A percentile compares a stretch with the other conserved stretches of the same genome.
Evolutionary conservation across 2,888 invertebrate species (phyloP).

Genomic region (Phrixothrix hirtus): DNA sequence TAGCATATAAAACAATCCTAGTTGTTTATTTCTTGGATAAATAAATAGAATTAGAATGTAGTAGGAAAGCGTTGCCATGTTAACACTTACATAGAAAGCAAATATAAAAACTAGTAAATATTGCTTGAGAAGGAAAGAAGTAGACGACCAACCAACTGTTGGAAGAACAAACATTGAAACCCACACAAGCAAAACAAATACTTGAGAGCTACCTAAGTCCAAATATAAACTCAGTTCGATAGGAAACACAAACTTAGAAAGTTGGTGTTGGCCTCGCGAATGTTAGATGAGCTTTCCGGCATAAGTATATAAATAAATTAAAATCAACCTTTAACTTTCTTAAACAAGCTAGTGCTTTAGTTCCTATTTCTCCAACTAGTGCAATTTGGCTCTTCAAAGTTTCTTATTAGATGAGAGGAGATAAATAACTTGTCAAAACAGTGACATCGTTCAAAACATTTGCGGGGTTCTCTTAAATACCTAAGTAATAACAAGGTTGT

Average conservation of each 20-base stretch:
- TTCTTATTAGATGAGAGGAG: too few species aligned
- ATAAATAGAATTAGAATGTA: too few species aligned
- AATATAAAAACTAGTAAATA: constrained; percentile 13
- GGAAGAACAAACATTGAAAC: constrained; percentile 20
- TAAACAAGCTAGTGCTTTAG: too few species aligned
- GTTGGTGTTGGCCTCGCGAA: constrained; percentile 7
- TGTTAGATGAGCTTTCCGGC: constrained; percentile 13
- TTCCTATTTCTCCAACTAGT: too few species aligned
- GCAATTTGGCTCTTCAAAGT: too few species aligned
- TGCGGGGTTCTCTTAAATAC: constrained; percentile 17
- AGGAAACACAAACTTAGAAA: constrained; percentile 23
- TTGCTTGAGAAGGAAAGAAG: constrained; percentile 14
- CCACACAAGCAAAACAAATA: constrained; percentile 14
- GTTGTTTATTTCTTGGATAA: too few species aligned
- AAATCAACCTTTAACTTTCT: not conserved
- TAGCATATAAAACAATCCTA: too few species aligned
- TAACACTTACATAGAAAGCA: constrained; percentile 8
- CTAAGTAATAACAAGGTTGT: constrained; percentile 31
- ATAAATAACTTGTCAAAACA: constrained; percentile 31
- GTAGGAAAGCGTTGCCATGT: too few species aligned
- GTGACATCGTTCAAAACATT: constrained; percentile 21
- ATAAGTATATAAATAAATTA: constrained; percentile 9
- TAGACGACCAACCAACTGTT: constrained; percentile 20
- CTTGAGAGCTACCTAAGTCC: constrained; percentile 15
- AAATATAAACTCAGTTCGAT: constrained; percentile 21